Conservation (phyloP, 2,888 invertebrate genomes). For the Salticus scenicus region DNA sequence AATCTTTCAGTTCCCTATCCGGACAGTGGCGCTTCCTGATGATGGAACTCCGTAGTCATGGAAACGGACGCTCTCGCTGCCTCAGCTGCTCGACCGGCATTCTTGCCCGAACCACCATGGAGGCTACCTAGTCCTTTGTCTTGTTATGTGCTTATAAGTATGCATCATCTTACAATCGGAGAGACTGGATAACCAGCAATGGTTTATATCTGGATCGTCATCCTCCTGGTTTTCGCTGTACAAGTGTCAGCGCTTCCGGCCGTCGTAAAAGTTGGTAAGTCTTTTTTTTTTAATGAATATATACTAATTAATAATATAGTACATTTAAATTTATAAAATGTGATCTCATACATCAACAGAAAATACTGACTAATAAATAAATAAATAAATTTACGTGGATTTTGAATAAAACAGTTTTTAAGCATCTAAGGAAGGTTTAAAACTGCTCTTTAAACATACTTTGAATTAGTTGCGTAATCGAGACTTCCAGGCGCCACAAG, state of each 20-base stretch:
- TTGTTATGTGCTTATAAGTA: background rate
- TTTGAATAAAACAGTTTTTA: no score
- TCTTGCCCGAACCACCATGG: background rate
- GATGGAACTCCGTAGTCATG: background rate
- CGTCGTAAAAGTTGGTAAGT: background rate
- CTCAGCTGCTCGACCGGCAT: slow-evolving; percentile 2
- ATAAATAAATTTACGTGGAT: no score
- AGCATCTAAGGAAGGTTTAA: no score
- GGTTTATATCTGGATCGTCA: background rate
- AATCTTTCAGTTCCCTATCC: slow-evolving; percentile 6
- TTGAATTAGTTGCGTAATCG: background rate
- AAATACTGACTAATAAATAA: no score
- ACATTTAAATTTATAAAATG: no score
- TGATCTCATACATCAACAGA: no score
- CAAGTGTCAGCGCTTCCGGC: slow-evolving; percentile 9
- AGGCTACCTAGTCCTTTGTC: background rate
- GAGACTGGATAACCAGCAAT: slow-evolving; percentile 7
- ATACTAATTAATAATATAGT: no score
- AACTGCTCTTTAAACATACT: background rate
- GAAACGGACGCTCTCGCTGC: background rate
- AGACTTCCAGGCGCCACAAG: background rate
- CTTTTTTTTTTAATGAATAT: no score
- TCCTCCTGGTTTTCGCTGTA: background rate
- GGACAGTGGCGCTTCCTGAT: slow-evolving; percentile 1
- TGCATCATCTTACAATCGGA: background rate